These are phyloP conservation scores for Drosophila pruinosa DNA, from an alignment of 1,140 invertebrate genomes.

Conservation along the genomic window DNA sequence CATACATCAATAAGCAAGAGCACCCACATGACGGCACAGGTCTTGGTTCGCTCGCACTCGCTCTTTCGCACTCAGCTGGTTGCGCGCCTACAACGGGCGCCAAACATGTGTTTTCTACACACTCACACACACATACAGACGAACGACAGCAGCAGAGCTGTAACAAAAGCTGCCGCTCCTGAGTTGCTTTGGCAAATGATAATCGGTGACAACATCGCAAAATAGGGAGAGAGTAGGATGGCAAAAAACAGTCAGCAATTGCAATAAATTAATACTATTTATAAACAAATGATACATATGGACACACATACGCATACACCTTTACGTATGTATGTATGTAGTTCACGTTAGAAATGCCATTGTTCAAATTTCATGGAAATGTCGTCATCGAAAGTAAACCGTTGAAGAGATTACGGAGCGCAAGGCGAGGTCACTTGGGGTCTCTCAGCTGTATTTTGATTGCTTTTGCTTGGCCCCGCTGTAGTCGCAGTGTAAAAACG, in stretches of 20 bases:
- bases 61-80: constrained; percentile 68
- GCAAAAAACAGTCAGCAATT: neutral
- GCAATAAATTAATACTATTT: constrained; percentile 34
- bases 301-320: neutral
- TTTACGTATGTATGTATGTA: neutral
- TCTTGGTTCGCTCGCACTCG: constrained; percentile 65
- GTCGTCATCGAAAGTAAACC: constrained; percentile 62
- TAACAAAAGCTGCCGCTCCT: constrained; percentile 14
- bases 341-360: constrained; percentile 2
- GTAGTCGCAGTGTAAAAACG: constrained; percentile 24
- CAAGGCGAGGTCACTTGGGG: constrained; percentile 51
- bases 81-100: constrained; percentile 56
- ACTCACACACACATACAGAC: constrained; percentile 18
- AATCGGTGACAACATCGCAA: constrained; percentile 42
- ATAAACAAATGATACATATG: neutral
- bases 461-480: too few species aligned
- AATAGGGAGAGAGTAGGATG: neutral
- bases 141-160: neutral
- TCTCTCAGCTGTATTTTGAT: neutral
- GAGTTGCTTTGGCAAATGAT: constrained; percentile 22
- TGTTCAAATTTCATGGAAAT: constrained; percentile 35
- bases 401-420: constrained; percentile 30
- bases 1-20: constrained; percentile 2
- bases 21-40: constrained; percentile 10
- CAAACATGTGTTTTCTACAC: constrained; percentile 72